Percentiles rank a stretch among this genome's conserved stretches.
Conservation (phyloP, 1,140 invertebrate species). For the Sipha flava region DNA sequence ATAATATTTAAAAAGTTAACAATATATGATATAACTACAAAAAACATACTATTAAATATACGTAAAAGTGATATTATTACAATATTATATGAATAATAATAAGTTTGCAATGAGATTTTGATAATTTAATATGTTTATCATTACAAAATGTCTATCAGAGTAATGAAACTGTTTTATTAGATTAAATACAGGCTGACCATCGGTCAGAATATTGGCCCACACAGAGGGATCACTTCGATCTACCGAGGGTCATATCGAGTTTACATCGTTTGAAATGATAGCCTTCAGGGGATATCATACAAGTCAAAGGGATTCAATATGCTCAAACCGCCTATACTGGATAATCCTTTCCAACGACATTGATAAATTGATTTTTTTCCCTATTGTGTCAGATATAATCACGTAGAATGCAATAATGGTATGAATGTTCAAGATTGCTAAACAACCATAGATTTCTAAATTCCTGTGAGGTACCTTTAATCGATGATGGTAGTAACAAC, state of each 20-base stretch:
- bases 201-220: background rate
- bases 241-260: background rate
- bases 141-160: too few species aligned
- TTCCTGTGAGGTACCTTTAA: background rate
- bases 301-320: background rate
- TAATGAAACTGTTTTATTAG: slow-evolving; percentile 16
- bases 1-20: too few species aligned
- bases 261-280: background rate
- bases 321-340: background rate
- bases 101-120: too few species aligned
- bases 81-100: too few species aligned
- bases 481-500: too few species aligned
- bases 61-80: too few species aligned
- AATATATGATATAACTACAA: too few species aligned
- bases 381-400: background rate
- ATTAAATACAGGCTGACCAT: slow-evolving; percentile 17
- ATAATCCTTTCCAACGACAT: slow-evolving; percentile 9
- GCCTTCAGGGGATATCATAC: background rate
- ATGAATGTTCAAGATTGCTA: background rate
- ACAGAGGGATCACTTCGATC: background rate
- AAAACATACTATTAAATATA: too few species aligned
- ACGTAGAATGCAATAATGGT: background rate
- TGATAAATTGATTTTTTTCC: slow-evolving; percentile 14
- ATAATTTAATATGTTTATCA: too few species aligned
- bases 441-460: too few species aligned